Conservation (phyloP, 2,113 vertebrate genomes). For the Shinisaurus crocodilurus region DNA sequence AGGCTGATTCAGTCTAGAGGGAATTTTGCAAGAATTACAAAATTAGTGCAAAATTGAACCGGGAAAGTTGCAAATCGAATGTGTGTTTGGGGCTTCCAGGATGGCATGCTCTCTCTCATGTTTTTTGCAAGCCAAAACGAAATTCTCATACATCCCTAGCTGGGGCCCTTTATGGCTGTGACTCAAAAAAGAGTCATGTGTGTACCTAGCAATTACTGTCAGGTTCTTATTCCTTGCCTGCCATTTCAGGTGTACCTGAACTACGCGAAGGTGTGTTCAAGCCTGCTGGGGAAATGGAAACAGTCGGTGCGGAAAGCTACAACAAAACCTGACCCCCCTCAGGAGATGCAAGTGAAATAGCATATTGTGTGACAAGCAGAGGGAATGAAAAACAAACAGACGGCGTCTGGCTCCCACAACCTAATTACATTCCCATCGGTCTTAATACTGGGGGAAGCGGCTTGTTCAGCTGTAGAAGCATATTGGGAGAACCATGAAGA, state of each 20-base stretch:
- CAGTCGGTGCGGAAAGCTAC: conserved; percentile 21
- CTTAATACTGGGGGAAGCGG: conserved; percentile 46
- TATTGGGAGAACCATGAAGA: background rate
- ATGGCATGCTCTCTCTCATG: too few species aligned
- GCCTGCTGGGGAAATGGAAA: conserved; percentile 36
- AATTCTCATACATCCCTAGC: too few species aligned
- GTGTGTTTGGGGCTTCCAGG: too few species aligned
- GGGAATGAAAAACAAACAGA: conserved; percentile 43
- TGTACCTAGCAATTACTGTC: conserved; percentile 26
- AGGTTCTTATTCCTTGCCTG: conserved; percentile 1
- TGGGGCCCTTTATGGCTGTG: too few species aligned
- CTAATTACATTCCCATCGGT: conserved; percentile 62
- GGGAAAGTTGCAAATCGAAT: too few species aligned
- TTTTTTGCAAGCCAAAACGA: too few species aligned
- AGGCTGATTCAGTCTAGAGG: too few species aligned
- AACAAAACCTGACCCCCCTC: too few species aligned
- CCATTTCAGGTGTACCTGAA: background rate
- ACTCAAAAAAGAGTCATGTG: conserved; percentile 18
- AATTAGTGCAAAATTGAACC: too few species aligned
- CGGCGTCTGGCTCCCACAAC: conserved; percentile 47
- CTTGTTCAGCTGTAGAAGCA: background rate
- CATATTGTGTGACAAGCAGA: conserved; percentile 13
- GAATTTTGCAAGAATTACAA: too few species aligned
- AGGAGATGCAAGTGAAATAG: background rate
- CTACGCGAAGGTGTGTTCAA: background rate